Conservation (phyloP, 1,140 invertebrate genomes). For the Drosophila santomea region DNA sequence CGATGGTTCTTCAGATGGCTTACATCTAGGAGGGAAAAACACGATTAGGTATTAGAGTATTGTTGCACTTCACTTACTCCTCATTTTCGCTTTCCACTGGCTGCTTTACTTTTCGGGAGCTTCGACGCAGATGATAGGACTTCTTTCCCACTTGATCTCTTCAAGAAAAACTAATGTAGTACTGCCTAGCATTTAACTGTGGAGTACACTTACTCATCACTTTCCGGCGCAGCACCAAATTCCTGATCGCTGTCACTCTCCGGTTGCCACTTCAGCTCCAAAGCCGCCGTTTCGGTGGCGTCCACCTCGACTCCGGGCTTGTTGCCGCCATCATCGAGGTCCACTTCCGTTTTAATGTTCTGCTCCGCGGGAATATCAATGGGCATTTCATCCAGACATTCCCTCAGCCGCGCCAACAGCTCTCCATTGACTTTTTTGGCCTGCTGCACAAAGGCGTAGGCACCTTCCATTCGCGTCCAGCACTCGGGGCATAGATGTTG, state of each 20-base stretch:
- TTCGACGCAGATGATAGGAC: slow-evolving; percentile 38
- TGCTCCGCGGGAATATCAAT: slow-evolving; percentile 54
- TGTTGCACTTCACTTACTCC: neutral
- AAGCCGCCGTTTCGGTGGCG: neutral
- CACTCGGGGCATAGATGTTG: slow-evolving; percentile 55
- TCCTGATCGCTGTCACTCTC: slow-evolving; percentile 40
- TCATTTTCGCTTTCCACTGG: slow-evolving; percentile 46
- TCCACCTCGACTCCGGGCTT: slow-evolving; percentile 10
- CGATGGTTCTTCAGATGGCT: neutral
- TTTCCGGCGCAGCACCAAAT: neutral
- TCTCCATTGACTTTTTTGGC: slow-evolving; percentile 49
- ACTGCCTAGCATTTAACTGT: neutral
- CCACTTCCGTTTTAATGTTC: slow-evolving; percentile 53
- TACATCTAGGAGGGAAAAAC: neutral
- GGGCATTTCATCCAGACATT: slow-evolving; percentile 58
- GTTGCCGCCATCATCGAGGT: slow-evolving; percentile 10
- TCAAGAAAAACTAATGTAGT: neutral
- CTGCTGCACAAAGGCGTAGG: slow-evolving; percentile 62
- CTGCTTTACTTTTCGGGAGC: slow-evolving; percentile 41
- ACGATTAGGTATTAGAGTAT: neutral
- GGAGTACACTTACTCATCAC: slow-evolving; percentile 24
- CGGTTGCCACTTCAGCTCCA: slow-evolving; percentile 34
- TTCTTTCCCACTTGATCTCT: slow-evolving; percentile 15
- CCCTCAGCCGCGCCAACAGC: slow-evolving; percentile 38
- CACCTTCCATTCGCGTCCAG: slow-evolving; percentile 43